Conservation (phyloP, 2,797 vertebrate species). For the Melopsittacus undulatus region DNA sequence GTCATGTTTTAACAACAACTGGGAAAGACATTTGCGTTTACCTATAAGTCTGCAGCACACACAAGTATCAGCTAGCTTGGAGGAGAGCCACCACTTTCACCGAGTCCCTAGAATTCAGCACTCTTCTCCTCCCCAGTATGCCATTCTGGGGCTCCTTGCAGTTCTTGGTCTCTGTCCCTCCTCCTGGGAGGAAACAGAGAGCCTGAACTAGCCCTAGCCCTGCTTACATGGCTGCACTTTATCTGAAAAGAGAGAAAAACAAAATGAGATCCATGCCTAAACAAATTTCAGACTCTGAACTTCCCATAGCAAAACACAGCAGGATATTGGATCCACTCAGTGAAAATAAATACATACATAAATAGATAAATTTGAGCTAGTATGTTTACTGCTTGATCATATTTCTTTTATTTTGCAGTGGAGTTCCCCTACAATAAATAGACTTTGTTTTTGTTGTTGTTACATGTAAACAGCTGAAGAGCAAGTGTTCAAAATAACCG, state of each 20-base stretch:
- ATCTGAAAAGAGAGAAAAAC: constrained; percentile 66
- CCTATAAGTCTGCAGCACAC: constrained; percentile 91
- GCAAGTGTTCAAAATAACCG: neutral
- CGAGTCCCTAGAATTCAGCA: constrained; percentile 80
- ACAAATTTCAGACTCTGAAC: neutral
- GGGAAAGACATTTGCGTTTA: neutral
- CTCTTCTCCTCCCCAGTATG: constrained; percentile 76
- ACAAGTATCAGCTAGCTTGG: constrained; percentile 92
- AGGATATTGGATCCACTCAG: neutral
- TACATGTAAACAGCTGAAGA: neutral
- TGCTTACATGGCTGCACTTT: constrained; percentile 84
- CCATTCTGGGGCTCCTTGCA: constrained; percentile 87
- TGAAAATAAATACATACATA: too few relatives aligned
- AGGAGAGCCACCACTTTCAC: constrained; percentile 92
- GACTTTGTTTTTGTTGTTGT: neutral
- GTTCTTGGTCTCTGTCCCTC: constrained; percentile 83
- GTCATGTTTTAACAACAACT: neutral
- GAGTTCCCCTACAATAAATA: neutral
- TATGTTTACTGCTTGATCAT: neutral
- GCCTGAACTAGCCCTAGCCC: constrained; percentile 85
- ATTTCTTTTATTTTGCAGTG: neutral
- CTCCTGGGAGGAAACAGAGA: constrained; percentile 88
- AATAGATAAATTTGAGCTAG: neutral
- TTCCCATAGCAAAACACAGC: neutral
- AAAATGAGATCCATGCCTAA: neutral